These are phyloP conservation scores for Catocala sponsa DNA, from an alignment of 2,888 invertebrate genomes.

Conservation along the genomic window DNA sequence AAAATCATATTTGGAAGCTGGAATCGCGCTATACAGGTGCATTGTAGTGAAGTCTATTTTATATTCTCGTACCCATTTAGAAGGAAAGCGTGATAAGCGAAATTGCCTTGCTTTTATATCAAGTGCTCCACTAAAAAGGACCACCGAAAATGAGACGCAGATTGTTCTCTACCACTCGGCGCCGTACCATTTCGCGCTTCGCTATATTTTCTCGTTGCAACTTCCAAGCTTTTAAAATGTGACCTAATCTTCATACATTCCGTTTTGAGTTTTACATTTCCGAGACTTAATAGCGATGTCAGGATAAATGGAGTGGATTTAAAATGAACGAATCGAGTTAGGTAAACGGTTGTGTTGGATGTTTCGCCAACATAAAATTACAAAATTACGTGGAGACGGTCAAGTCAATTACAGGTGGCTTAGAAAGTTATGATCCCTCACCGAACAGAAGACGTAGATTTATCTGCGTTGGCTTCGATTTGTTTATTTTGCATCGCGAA, in stretches of 20 bases:
- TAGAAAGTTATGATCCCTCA: constrained; percentile 75
- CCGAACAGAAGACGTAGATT: constrained; percentile 67
- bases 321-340: constrained; percentile 57
- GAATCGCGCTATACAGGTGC: constrained; percentile 31
- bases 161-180: constrained; percentile 46
- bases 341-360: constrained; percentile 41
- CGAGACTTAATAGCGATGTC: constrained; percentile 15
- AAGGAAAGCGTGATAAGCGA: constrained; percentile 58
- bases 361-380: constrained; percentile 59
- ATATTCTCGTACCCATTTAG: constrained; percentile 54
- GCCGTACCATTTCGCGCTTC: constrained; percentile 36
- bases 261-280: constrained; percentile 32
- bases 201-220: constrained; percentile 46
- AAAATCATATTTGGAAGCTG: constrained; percentile 46
- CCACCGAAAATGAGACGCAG: constrained; percentile 49
- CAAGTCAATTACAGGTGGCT: constrained; percentile 76
- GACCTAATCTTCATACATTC: constrained; percentile 41
- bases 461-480: constrained; percentile 71
- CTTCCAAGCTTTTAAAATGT: constrained; percentile 36
- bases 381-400: constrained; percentile 61
- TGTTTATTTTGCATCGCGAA: constrained; percentile 66
- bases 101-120: constrained; percentile 60
- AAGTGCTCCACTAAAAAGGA: constrained; percentile 50
- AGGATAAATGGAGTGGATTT: constrained; percentile 25
- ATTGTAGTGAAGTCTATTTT: constrained; percentile 48